Evolutionary conservation across 1,140 invertebrate species (phyloP), one percentile per base, ranked within the genome.

Genomic region (Ganaspis sp.): DNA sequence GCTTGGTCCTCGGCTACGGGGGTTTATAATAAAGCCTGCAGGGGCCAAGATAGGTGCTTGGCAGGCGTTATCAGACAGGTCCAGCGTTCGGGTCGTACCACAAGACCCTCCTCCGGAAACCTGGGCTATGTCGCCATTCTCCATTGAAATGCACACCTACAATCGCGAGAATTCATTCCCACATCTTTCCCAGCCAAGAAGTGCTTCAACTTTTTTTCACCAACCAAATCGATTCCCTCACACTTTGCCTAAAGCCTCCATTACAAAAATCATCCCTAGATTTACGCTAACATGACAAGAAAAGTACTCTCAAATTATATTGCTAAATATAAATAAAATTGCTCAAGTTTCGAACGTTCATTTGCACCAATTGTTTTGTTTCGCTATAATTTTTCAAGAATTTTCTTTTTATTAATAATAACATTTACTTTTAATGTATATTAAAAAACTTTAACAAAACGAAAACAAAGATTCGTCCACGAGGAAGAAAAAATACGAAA

Each of bases 1-100:
- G 69, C 17, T 58, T 11, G 74, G 69, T 70, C 53, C 74, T 75
- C 70, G 74, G 34, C 74, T 26, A 73, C 74, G 78, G 76, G 70
- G 76, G 82, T 85, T 85, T 85, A 86, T 84, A 86, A 85, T 86
- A 86, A 86, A 85, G 85, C 84, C 84, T 85, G 81, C 78, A 75
- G 80, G 75, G 75, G 75, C 70, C 80, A 81, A 84, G 82, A 86
- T 86, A 86, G 78, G 78, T 75, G 78, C 74, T 76, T 78, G 74
- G 73, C 74, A 76, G 71, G 29, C 81, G 83, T 85, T 86, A 86
- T 86, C 85, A 40, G 76, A 15, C 77, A 69, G 80, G 79, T 83
- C 81, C 81, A 78, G 81, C 77, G 76, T 86, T 87, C 81, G 83
- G 80, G 85, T 84, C 81, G 84, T 80, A 81, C 88, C 88, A 82